A percentile compares a stretch with the other conserved stretches of the same genome.
Conservation (phyloP, 2,888 invertebrate species). For the Phalera bucephala region DNA sequence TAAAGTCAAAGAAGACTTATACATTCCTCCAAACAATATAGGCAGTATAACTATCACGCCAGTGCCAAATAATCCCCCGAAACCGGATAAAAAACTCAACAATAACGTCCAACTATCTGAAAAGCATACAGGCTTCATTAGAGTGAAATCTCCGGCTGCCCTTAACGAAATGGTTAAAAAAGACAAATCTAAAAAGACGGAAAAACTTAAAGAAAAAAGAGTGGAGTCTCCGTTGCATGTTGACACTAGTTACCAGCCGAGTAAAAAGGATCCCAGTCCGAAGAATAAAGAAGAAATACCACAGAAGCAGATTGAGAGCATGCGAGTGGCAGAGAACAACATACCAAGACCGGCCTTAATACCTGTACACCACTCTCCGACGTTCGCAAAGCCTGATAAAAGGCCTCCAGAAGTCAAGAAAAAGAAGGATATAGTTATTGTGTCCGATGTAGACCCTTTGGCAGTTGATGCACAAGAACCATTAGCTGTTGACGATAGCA, state of each 20-base stretch:
- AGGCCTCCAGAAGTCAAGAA: constrained; percentile 67
- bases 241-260: constrained; percentile 57
- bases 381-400: constrained; percentile 73
- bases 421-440: constrained; percentile 67
- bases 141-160: constrained; percentile 72
- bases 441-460: constrained; percentile 69
- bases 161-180: constrained; percentile 70
- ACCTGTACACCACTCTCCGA: constrained; percentile 68
- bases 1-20: constrained; percentile 54
- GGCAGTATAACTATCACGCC: constrained; percentile 77
- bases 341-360: constrained; percentile 66
- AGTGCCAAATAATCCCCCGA: constrained; percentile 43
- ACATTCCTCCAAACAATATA: constrained; percentile 67
- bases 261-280: constrained; percentile 58
- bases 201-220: constrained; percentile 51
- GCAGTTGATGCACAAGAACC: constrained; percentile 55
- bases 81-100: constrained; percentile 47
- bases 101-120: constrained; percentile 26
- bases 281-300: constrained; percentile 57
- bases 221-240: constrained; percentile 56
- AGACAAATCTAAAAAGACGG: constrained; percentile 47
- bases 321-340: constrained; percentile 65
- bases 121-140: constrained; percentile 53
- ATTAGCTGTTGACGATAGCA: constrained; percentile 69
- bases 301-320: constrained; percentile 62